Conservation (phyloP, 1,140 invertebrate genomes). For the Pygmarrhopalites habei region DNA sequence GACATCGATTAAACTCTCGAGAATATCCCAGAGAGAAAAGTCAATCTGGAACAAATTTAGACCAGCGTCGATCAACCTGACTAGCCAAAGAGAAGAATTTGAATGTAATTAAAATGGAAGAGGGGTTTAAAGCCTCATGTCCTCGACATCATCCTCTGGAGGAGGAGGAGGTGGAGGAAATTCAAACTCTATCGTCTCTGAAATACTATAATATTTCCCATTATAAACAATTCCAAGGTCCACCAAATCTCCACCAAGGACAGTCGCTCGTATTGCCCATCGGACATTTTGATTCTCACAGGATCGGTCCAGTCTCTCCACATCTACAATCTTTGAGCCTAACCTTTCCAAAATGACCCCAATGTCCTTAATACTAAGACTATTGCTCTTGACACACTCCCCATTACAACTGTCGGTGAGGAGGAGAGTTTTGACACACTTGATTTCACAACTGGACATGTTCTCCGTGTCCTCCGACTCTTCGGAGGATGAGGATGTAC, state of each 20-base stretch:
- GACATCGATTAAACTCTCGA: no score
- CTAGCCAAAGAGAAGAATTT: no score
- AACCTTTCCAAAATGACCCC: conserved; percentile 85
- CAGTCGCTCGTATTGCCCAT: conserved; percentile 89
- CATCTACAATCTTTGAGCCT: conserved; percentile 85
- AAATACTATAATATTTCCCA: conserved; percentile 89
- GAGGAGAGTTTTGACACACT: neutral
- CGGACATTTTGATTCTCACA: conserved; percentile 87
- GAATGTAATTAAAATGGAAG: no score
- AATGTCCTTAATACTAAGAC: conserved; percentile 49
- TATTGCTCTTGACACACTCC: neutral
- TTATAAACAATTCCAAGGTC: conserved; percentile 91
- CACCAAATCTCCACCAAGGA: conserved; percentile 71
- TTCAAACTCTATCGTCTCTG: conserved; percentile 51
- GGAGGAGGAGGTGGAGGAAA: conserved; percentile 20
- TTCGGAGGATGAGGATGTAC: conserved; percentile 51
- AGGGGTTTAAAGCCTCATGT: conserved; percentile 27
- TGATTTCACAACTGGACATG: conserved; percentile 63
- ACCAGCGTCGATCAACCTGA: no score
- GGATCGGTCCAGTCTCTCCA: conserved; percentile 80
- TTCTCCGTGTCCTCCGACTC: conserved; percentile 89
- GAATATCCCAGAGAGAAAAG: no score
- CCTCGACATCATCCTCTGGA: conserved; percentile 32
- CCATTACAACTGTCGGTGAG: neutral
- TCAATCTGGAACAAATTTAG: no score